Evolutionary conservation across 92 coral and sea anemone species (phyloP), one percentile per base, ranked within the genome.

Genomic region (Porites evermanni): DNA sequence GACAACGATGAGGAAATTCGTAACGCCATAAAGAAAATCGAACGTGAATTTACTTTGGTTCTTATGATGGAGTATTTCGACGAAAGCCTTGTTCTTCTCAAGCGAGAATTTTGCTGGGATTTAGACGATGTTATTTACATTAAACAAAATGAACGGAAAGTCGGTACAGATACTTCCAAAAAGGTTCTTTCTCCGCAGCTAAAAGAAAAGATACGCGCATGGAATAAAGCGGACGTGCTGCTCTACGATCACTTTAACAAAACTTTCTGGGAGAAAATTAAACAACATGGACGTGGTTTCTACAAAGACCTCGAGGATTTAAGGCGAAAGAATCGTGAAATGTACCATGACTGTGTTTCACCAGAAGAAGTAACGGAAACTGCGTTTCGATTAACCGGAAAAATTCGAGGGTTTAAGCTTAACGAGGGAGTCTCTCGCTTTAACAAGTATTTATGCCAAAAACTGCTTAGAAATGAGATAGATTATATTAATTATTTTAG

Each of bases 61-160:
- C 64, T 97, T 54, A 91, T 97, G 18, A 97, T 93, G 97, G 99
- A 97, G 23, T 95, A 97, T 84, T 97, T 95, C 75, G 99, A 97
- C 73, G 99, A 97, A 73, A 97, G 99, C 83, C 84, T 97, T 53
- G 91, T 97, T 18, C 87, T 97, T 32, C 87, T 97, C 53, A 95
- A 97, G 77, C 84, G 98, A 52, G 97, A 94, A 56, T 89, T 97
- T 52, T 97, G 99, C 63, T 97, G 99, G 99, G 90, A 95, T 29
- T 60, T 97, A 79, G 95, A 95, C 23, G 99, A 97, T 66, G 94
- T 97, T 2, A 91, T 95, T 12, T 97, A 97, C 64, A 94, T 92
- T 17, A 95, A 90, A 63, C 91, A 93, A 66, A 97, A 97, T 82
- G 95, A 95, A 92, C 64, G 99, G 79, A 91, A 84, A 19, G 53